A percentile compares a stretch with the other conserved stretches of the same genome.
Evolutionary conservation across 2,888 invertebrate genomes (phyloP).

Genomic region (Aradus depressus): DNA sequence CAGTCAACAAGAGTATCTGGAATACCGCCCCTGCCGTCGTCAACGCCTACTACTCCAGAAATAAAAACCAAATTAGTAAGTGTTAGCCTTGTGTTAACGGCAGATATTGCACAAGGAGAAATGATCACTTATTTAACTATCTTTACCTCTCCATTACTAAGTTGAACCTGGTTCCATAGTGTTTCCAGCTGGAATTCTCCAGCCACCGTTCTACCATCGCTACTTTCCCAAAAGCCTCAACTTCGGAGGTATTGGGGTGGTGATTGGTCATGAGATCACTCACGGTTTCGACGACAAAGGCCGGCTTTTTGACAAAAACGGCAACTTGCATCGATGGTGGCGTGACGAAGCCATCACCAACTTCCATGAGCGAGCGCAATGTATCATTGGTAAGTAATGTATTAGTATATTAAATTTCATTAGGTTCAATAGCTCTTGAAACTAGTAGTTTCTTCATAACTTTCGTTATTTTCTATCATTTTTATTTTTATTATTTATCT

Average conservation of each 20-base stretch:
- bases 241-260: slow-evolving; percentile 83
- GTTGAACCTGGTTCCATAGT: slow-evolving; percentile 38
- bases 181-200: slow-evolving; percentile 89
- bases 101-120: background rate
- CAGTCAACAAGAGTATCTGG: slow-evolving; percentile 72
- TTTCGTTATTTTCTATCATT: no score
- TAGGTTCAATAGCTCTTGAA: no score
- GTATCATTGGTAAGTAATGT: slow-evolving; percentile 51
- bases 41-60: slow-evolving; percentile 89
- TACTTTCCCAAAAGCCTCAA: slow-evolving; percentile 70
- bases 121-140: background rate
- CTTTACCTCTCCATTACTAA: background rate
- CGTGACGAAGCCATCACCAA: slow-evolving; percentile 57
- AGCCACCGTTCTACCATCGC: slow-evolving; percentile 86
- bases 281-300: slow-evolving; percentile 89
- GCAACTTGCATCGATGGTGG: slow-evolving; percentile 86
- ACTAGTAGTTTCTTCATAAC: no score
- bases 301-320: slow-evolving; percentile 81
- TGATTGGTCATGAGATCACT: slow-evolving; percentile 86
- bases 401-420: no score
- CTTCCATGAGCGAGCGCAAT: slow-evolving; percentile 64
- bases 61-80: slow-evolving; percentile 82
- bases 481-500: no score
- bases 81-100: slow-evolving; percentile 11
- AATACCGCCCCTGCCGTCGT: slow-evolving; percentile 81